Conservation (phyloP, 2,113 vertebrate species). For the Tenebrosternarchus preto region DNA sequence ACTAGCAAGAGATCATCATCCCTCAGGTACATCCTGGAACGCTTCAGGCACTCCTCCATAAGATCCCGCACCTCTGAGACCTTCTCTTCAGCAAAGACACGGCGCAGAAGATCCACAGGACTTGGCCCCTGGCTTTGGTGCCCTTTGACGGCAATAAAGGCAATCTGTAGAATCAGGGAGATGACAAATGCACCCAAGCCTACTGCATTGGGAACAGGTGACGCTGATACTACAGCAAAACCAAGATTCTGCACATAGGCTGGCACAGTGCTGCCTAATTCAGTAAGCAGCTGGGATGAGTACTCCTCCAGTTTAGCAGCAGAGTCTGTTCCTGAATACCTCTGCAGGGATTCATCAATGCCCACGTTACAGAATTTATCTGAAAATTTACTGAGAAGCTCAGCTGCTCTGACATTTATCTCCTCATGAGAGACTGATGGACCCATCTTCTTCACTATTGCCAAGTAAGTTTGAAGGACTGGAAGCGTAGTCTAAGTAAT, state of each 20-base stretch:
- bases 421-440: too few relatives aligned
- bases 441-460: too few relatives aligned
- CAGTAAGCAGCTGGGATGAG: neutral
- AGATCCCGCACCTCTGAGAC: constrained; percentile 3
- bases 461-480: too few relatives aligned
- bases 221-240: neutral
- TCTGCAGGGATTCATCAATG: constrained; percentile 21
- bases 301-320: neutral
- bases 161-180: constrained; percentile 17
- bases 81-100: constrained; percentile 38
- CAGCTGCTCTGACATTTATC: too few relatives aligned
- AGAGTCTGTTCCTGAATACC: neutral
- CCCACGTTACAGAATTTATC: neutral
- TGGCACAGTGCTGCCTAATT: neutral
- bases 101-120: neutral
- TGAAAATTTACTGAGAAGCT: too few relatives aligned
- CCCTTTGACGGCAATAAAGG: neutral
- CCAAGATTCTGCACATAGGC: neutral
- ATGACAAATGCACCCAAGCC: constrained; percentile 20
- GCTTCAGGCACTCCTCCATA: constrained; percentile 30
- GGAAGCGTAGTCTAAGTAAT: too few relatives aligned
- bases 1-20: neutral
- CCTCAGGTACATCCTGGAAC: neutral
- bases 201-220: constrained; percentile 10
- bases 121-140: neutral